These are phyloP conservation scores for Turritopsis rubra DNA, from an alignment of 30 jellyfish, hydroid and myxozoan species.

Conservation along the genomic window DNA sequence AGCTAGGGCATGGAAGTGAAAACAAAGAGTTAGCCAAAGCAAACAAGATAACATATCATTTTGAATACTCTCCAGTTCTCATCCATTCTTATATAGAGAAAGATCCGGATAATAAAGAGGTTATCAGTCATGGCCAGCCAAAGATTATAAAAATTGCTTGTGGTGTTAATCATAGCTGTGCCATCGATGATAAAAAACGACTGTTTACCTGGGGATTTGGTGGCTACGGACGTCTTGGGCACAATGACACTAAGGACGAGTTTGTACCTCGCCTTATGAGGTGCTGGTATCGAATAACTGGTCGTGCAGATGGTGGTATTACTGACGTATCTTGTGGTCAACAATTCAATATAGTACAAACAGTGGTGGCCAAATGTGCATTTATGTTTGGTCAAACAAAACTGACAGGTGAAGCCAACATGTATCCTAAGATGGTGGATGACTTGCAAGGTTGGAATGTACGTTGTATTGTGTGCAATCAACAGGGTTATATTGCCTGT, in stretches of 20 bases:
- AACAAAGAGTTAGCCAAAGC: slow-evolving; percentile 31
- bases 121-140: slow-evolving; percentile 28
- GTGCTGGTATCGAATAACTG: slow-evolving; percentile 46
- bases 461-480: slow-evolving; percentile 16
- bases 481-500: slow-evolving; percentile 20
- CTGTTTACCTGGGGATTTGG: slow-evolving; percentile 45
- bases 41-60: slow-evolving; percentile 23
- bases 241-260: slow-evolving; percentile 31
- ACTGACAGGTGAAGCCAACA: slow-evolving; percentile 22
- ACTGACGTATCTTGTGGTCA: slow-evolving; percentile 26
- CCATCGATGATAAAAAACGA: slow-evolving; percentile 36
- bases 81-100: slow-evolving; percentile 16
- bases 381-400: slow-evolving; percentile 27
- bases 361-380: slow-evolving; percentile 23
- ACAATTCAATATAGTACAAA: slow-evolving; percentile 30
- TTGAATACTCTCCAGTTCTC: slow-evolving; percentile 33
- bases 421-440: slow-evolving; percentile 34
- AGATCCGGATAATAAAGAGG: slow-evolving; percentile 25
- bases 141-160: slow-evolving; percentile 26
- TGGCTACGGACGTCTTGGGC: slow-evolving; percentile 43
- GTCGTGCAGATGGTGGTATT: slow-evolving; percentile 46
- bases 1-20: slow-evolving; percentile 37
- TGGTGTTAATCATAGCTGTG: slow-evolving; percentile 37
- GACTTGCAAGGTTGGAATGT: slow-evolving; percentile 42
- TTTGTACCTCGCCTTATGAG: slow-evolving; percentile 37